These are phyloP conservation scores for Notiomystis cincta DNA, from an alignment of 2,113 vertebrate genomes.

Conservation along the genomic window DNA sequence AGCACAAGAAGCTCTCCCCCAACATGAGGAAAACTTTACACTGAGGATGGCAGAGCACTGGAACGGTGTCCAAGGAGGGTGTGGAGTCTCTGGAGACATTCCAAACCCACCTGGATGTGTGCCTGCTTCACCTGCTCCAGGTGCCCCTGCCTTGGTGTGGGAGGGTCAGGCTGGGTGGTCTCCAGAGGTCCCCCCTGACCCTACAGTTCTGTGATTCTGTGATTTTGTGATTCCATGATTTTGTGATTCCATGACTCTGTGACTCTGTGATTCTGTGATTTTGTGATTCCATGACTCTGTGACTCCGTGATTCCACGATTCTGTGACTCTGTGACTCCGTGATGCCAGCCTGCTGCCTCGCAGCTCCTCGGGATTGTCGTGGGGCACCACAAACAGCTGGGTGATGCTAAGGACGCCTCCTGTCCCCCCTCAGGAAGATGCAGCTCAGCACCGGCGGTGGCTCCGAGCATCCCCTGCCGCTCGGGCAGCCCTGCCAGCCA, in stretches of 20 bases:
- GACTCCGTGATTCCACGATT: too few species aligned
- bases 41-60: background rate
- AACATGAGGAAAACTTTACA: too few species aligned
- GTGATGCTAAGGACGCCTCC: accelerated
- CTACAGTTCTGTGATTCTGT: background rate
- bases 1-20: background rate
- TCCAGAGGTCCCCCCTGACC: background rate
- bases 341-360: background rate
- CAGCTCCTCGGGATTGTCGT: too few species aligned
- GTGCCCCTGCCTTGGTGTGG: background rate
- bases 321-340: background rate
- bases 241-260: too few species aligned
- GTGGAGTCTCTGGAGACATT: background rate
- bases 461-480: background rate
- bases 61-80: background rate
- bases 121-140: too few species aligned
- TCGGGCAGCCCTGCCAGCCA: background rate
- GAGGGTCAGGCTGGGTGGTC: accelerated
- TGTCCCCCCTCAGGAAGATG: accelerated
- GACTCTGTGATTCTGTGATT: too few species aligned
- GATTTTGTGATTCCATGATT: too few species aligned
- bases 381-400: background rate
- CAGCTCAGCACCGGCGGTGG: accelerated
- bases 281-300: too few species aligned
- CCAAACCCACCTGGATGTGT: background rate